phyloP scores from a whole-genome alignment of 2,888 invertebrate genomes.

The Eupithecia insigniata region DNA sequence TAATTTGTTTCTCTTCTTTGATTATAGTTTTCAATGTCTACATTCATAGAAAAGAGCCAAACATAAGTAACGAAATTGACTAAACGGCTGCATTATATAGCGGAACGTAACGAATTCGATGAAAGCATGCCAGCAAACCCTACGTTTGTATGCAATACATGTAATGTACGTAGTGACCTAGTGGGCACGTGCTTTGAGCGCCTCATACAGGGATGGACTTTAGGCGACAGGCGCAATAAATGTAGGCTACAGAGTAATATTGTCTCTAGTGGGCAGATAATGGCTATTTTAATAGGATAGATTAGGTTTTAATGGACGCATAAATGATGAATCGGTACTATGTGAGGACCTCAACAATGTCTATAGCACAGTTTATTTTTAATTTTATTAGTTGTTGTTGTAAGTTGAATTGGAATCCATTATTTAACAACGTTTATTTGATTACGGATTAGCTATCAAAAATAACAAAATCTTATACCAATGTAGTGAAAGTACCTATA shows the following conservation, averaged over 20 bases:
- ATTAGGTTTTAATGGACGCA: not conserved
- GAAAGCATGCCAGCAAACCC: not conserved
- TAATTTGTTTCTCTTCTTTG: too few relatives aligned
- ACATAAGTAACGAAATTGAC: too few relatives aligned
- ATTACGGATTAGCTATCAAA: not conserved
- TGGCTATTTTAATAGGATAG: slow-evolving; percentile 22
- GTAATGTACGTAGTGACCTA: slow-evolving; percentile 4
- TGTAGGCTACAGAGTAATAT: slow-evolving; percentile 38
- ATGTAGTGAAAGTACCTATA: not conserved
- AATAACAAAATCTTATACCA: not conserved
- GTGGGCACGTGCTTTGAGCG: slow-evolving; percentile 20
- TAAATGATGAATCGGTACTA: not conserved
- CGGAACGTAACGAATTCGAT: not conserved
- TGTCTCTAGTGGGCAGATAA: slow-evolving; percentile 29
- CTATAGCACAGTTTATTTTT: not conserved
- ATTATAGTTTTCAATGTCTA: too few relatives aligned
- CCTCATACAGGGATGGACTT: slow-evolving; percentile 38
- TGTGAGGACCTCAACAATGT: not conserved
- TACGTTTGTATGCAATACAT: not conserved
- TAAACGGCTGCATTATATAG: not conserved
- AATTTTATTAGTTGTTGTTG: not conserved
- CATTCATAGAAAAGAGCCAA: too few relatives aligned
- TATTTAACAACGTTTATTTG: not conserved
- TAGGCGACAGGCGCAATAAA: slow-evolving; percentile 41
- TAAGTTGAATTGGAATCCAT: not conserved